Base-by-base conservation (phyloP, 2,797 vertebrate species). In the Rhinophrynus dorsalis region DNA sequence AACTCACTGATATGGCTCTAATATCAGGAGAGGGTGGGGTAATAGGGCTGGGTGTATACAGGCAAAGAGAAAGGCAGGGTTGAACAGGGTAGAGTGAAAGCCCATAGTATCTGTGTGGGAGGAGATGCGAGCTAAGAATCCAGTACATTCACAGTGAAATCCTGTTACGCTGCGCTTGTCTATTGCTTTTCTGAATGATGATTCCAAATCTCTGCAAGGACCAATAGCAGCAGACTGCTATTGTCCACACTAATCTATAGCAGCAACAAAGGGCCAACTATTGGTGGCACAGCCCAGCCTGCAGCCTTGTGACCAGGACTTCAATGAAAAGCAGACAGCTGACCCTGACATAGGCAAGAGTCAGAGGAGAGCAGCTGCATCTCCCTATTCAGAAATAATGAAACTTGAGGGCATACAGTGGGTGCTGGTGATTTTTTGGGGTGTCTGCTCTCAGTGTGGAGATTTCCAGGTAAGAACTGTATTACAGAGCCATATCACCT, bases 401-500 rank as follows among this genome's bases (percentile, higher is more conserved):
- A 76, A 55, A 58, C 27, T 76, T 26, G 45, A 13, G 24, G 60
- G 45, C 75, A 59, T 61, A 2, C 29, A 77, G 0, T 1, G 58
- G 57, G 37, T 78, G 59, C 63, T 82, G 6, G 4, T 77, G 50
- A 45, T 73, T 57, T 57, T 81, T 2, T 40, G 1, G 1, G 58
- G 27, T 50, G 62, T 80, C 30, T 67, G 81, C 0, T 51, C 54
- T 37, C 76, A 47, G 48, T 45, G 78, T 68, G 68, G 38, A 66
- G 65, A 42, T 1, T 37, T 5, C 26, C 68, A 83, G 83, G 85
- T 87, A 85, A 73, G 69, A 61, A n/a, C n/a, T 7, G 15, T 58
- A 74, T 8, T 65, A 29, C 40, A 47, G 8, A 29, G n/a, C n/a
- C 54, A 15, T 73, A 56, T 68, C 51, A 67, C 12, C 55, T 51